Base-by-base conservation (phyloP, 2,113 vertebrate genomes). In the Pogona vitticeps region DNA sequence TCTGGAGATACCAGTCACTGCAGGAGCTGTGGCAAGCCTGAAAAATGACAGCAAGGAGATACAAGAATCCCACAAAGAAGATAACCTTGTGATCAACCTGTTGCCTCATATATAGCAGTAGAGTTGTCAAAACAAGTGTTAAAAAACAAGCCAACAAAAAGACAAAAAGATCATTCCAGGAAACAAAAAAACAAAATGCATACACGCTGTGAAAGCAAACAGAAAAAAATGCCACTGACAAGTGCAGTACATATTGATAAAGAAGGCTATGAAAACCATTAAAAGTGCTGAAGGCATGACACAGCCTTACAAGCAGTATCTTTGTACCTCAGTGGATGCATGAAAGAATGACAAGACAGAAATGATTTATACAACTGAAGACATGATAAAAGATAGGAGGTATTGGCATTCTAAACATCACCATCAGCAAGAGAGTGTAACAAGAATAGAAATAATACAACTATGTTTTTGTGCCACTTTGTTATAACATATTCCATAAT, bases 31-130 rank as follows among this genome's bases (percentile, higher is more conserved):
- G 12, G 3, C 21, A 76, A 92, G 86, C 23, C 67, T 91, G 70
- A 26, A 90, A 92, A 86, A 38, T 38, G 86, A 87, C 88, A 93
- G 52, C 78, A 85, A 78, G 88, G 38, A 72, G 92, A 82, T 81
- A 1, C 84, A 56, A 71, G 86, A 93, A 89, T 61, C 33, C 17
- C 6, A 18, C 38, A 42, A 0, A 87, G 31, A 31, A 46, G 14
- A 59, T 86, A 83, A 90, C 89, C 15, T 89, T 92, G 33, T 52
- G 83, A 87, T 72, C 8, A 56, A 23, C 78, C 80, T 85, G 58
- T 83, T 86, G 76, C 14, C 13, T 33, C 0, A 56, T 5, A 36
- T 88, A 76, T 2, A 72, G 83, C 6, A 85, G 72, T 83, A 91
- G 76, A 40, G 87, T 90, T 71, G 17, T 90, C 75, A 82, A 83